Evolutionary conservation across 2,797 vertebrate species (phyloP), one percentile per base, ranked within the genome.

Genomic region (Chlorospingus semifuscus): DNA sequence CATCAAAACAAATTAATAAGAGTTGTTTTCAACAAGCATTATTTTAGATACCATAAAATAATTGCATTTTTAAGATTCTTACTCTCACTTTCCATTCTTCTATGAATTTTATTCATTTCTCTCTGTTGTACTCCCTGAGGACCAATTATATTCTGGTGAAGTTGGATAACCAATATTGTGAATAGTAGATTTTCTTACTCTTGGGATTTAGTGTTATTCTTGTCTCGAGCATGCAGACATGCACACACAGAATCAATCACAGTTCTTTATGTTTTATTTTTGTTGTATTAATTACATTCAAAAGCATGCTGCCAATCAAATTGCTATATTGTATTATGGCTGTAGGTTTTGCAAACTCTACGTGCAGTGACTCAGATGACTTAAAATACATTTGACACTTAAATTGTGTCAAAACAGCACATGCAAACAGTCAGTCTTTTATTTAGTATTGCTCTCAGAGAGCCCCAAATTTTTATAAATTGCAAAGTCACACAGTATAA

Each of bases 61-160:
- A 82, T 77, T 77, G 15, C 11, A 34, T 50, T 82, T 93, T 85
- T 71, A 27, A 83, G 32, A n/a, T 83, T 85, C 29, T n/a, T 83
- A 11, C 6, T 8, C 44, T 90, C 17, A 27, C 7, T 84, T 79
- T 87, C 49, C 20, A 32, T 70, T 74, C 6, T 63, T 77, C 37
- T 76, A 6, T 47, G 7, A 80, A 68, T 95, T 94, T 92, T 81
- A 68, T 49, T 80, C 66, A 18, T 84, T 91, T 83, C 9, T 64
- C 20, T 64, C 7, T 68, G 37, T 47, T 85, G 16, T 78, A 71
- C 20, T 92, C 92, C 68, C 87, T 36, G 37, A 75, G 61, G 94
- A 46, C 82, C 87, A 96, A 93, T 94, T 96, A 93, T 80, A 71
- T 71, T 64, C 92, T 74, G 46, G 68, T 83, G 50, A 83, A 91